Conservation (phyloP, 2,113 vertebrate species). For the Papio anubis region DNA sequence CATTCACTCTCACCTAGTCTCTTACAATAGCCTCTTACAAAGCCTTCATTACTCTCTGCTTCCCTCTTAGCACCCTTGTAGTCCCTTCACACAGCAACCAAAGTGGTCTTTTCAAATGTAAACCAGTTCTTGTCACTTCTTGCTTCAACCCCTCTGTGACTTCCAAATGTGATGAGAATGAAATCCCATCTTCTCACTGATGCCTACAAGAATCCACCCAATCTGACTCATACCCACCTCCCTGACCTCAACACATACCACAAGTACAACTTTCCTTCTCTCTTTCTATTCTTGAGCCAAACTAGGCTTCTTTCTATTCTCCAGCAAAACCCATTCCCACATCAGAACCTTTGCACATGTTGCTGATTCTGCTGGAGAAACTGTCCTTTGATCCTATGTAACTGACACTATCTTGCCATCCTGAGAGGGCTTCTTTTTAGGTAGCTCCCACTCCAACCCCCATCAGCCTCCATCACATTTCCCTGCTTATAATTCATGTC, state of each 20-base stretch:
- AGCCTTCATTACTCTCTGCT: not conserved
- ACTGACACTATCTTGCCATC: not conserved
- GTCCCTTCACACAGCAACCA: not conserved
- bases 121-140: not conserved
- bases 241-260: not conserved
- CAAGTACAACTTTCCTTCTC: not conserved
- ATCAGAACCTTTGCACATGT: not conserved
- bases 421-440: not conserved
- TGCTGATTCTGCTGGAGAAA: not conserved
- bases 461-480: not conserved
- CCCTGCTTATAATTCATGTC: not conserved
- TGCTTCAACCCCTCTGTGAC: not conserved
- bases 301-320: not conserved
- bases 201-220: not conserved
- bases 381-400: not conserved
- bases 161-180: not conserved
- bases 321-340: not conserved
- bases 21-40: not conserved
- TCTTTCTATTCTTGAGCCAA: not conserved
- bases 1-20: not conserved
- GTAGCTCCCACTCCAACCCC: not conserved
- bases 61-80: not conserved
- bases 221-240: not conserved
- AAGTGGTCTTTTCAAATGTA: not conserved
- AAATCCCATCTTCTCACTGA: not conserved